phyloP scores from a whole-genome alignment of 2,797 vertebrate genomes.

The Rhadinocentrus ornatus region DNA sequence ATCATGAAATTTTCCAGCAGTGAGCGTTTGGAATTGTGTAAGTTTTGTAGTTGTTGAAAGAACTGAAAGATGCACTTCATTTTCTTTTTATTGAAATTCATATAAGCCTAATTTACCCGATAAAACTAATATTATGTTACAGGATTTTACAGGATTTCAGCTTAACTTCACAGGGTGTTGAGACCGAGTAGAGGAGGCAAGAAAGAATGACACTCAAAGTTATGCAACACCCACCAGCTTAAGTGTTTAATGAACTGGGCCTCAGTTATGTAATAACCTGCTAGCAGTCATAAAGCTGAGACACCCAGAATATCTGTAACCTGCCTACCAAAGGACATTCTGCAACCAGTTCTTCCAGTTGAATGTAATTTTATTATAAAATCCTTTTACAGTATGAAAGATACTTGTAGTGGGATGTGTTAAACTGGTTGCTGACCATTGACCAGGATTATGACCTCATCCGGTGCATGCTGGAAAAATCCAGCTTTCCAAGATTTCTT shows the following conservation, averaged over 20 bases:
- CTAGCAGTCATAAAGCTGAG: slow-evolving; percentile 18
- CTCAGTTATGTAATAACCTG: slow-evolving; percentile 6
- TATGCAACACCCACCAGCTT: slow-evolving; percentile 19
- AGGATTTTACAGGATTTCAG: background rate
- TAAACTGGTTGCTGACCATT: background rate
- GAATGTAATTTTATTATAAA: background rate
- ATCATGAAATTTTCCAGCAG: background rate
- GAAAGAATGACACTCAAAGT: slow-evolving; percentile 1
- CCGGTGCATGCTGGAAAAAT: background rate
- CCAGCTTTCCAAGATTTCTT: background rate
- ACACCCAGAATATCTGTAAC: slow-evolving; percentile 16
- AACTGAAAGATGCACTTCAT: background rate
- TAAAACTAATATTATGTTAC: background rate
- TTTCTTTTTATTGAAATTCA: background rate
- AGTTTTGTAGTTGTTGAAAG: background rate
- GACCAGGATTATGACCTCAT: background rate
- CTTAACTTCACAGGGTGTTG: background rate
- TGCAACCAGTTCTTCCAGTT: background rate
- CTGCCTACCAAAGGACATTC: background rate
- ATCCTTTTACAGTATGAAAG: background rate
- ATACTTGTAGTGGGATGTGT: background rate
- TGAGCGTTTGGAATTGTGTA: background rate
- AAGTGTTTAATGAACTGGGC: slow-evolving; percentile 31
- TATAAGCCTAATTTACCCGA: background rate
- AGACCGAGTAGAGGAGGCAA: background rate